phyloP scores from a whole-genome alignment of 2,888 invertebrate species.

The Taenaris catops region DNA sequence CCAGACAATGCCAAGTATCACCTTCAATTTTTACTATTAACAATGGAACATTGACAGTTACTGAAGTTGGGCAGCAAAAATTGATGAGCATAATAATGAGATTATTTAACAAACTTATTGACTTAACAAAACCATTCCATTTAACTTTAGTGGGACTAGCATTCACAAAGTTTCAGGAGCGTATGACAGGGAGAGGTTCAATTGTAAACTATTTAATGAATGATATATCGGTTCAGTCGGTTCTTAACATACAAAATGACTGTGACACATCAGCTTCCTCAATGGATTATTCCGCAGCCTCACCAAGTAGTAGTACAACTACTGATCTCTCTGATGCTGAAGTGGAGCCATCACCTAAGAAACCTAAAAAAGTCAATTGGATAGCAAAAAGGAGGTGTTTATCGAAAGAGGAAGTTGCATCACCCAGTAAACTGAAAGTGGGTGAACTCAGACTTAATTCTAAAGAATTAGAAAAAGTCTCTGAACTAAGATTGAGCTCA shows the following conservation, averaged over 20 bases:
- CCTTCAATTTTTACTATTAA: slow-evolving; percentile 81
- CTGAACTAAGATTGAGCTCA: slow-evolving; percentile 65
- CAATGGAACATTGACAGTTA: slow-evolving; percentile 68
- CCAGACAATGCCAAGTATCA: slow-evolving; percentile 86
- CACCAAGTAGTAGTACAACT: slow-evolving; percentile 68
- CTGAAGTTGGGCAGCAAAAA: slow-evolving; percentile 81
- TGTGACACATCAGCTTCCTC: slow-evolving; percentile 67
- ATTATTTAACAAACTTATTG: slow-evolving; percentile 86
- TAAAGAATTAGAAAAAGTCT: slow-evolving; percentile 80
- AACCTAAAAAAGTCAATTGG: slow-evolving; percentile 78
- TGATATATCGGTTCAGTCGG: slow-evolving; percentile 88
- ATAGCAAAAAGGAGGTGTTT: slow-evolving; percentile 71
- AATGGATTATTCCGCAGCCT: slow-evolving; percentile 71
- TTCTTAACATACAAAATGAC: slow-evolving; percentile 82
- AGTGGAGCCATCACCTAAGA: slow-evolving; percentile 88
- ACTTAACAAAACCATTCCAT: slow-evolving; percentile 87
- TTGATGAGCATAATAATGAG: slow-evolving; percentile 85
- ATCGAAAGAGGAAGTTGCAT: slow-evolving; percentile 77
- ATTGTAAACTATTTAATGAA: slow-evolving; percentile 88
- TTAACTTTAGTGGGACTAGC: slow-evolving; percentile 89
- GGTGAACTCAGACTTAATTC: slow-evolving; percentile 83
- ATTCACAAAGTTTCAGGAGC: slow-evolving; percentile 89
- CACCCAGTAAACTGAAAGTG: slow-evolving; percentile 84
- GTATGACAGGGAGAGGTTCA: slow-evolving; percentile 84
- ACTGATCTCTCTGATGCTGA: slow-evolving; percentile 84